These are phyloP conservation scores for Chouioia cunea DNA, from an alignment of 2,888 invertebrate genomes.

Conservation along the genomic window DNA sequence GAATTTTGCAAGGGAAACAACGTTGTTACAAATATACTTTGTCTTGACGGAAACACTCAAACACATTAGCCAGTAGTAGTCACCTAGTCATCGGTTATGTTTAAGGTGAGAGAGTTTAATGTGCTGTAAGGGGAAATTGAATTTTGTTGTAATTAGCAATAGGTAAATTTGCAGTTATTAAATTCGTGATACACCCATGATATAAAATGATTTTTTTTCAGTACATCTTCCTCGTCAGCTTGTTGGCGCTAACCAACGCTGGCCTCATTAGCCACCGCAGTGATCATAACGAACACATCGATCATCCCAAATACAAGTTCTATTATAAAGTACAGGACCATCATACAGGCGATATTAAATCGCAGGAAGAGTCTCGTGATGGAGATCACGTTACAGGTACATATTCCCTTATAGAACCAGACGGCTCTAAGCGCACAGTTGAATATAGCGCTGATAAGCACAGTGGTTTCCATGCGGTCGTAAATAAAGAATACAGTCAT, in stretches of 20 bases:
- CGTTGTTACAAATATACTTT: neutral
- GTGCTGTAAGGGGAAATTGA: neutral
- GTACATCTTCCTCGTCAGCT: conserved; percentile 67
- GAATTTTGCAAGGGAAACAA: conserved; percentile 22
- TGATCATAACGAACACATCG: conserved; percentile 7
- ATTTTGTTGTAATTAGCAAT: neutral
- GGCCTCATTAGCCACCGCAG: conserved; percentile 53
- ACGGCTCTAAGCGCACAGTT: conserved; percentile 62
- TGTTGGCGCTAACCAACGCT: conserved; percentile 70
- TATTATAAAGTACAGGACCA: conserved; percentile 63
- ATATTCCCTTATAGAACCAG: conserved; percentile 63
- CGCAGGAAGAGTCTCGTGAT: conserved; percentile 61
- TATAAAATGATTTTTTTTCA: conserved; percentile 55
- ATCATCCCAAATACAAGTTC: conserved; percentile 62
- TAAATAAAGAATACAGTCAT: conserved; percentile 62
- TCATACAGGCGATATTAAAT: conserved; percentile 62
- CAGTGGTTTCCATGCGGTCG: conserved; percentile 64
- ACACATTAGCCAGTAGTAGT: too few species aligned
- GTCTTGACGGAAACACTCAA: too few species aligned
- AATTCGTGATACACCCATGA: too few species aligned
- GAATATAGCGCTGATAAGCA: conserved; percentile 62
- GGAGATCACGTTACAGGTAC: conserved; percentile 62
- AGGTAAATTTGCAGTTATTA: neutral
- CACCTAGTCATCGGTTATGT: conserved; percentile 13
- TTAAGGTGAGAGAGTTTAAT: conserved; percentile 31